These are phyloP conservation scores for Drosophila grimshawi DNA, from an alignment of 1,140 invertebrate genomes.

Conservation along the genomic window DNA sequence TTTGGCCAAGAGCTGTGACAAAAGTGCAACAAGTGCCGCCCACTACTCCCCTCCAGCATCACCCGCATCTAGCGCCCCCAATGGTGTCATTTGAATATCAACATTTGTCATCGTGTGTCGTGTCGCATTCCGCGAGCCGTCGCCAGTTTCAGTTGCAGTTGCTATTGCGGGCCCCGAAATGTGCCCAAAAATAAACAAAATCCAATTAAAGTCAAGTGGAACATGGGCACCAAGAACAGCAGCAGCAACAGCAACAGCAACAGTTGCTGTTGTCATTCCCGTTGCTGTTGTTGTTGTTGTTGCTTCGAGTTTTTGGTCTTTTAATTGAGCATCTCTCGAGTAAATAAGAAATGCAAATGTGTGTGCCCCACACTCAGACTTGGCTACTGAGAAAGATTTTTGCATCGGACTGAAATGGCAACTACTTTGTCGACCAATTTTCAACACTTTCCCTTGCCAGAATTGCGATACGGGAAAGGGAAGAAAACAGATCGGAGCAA, in stretches of 20 bases:
- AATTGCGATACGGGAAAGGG: not conserved
- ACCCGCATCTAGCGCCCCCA: slow-evolving; percentile 53
- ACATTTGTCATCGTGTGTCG: slow-evolving; percentile 81
- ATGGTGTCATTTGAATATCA: slow-evolving; percentile 79
- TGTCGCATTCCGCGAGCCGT: slow-evolving; percentile 66
- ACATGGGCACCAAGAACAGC: slow-evolving; percentile 61
- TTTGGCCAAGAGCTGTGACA: slow-evolving; percentile 46
- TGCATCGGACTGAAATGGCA: slow-evolving; percentile 32
- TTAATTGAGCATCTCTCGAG: slow-evolving; percentile 58
- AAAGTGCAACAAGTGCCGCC: slow-evolving; percentile 49
- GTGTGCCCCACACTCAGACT: slow-evolving; percentile 41
- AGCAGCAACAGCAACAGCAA: slow-evolving; percentile 31
- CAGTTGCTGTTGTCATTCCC: slow-evolving; percentile 29
- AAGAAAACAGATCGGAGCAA: slow-evolving; percentile 46
- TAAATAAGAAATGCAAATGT: slow-evolving; percentile 65
- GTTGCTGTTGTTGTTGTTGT: slow-evolving; percentile 35
- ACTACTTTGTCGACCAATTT: slow-evolving; percentile 69
- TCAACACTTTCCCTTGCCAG: slow-evolving; percentile 70
- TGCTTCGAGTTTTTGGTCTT: slow-evolving; percentile 57
- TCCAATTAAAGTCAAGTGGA: slow-evolving; percentile 80
- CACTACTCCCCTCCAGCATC: not conserved
- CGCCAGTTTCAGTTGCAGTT: slow-evolving; percentile 26
- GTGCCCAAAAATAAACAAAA: slow-evolving; percentile 77
- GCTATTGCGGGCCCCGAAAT: slow-evolving; percentile 47
- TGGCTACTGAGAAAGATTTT: slow-evolving; percentile 59